These are phyloP conservation scores for Drosophila malerkotliana DNA, from an alignment of 1,140 invertebrate genomes.

Conservation along the genomic window DNA sequence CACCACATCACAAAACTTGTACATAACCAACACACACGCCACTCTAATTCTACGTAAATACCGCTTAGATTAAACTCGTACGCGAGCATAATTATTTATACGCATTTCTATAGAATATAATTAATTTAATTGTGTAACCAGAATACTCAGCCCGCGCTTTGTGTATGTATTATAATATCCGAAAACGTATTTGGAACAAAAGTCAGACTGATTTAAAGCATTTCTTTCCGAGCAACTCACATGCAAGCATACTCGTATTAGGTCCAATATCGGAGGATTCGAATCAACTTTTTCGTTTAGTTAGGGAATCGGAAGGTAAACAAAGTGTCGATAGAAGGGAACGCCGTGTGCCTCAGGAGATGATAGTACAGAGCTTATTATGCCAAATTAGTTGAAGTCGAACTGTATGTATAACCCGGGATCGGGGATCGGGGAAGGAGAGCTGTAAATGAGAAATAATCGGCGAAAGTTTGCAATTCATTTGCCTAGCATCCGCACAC, in stretches of 20 bases:
- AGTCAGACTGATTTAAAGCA: slow-evolving; percentile 80
- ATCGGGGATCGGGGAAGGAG: neutral
- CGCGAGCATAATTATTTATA: slow-evolving; percentile 38
- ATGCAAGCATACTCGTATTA: slow-evolving; percentile 28
- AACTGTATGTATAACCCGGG: neutral
- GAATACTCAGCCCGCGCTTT: slow-evolving; percentile 24
- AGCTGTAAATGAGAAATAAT: slow-evolving; percentile 43
- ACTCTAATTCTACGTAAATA: slow-evolving; percentile 37
- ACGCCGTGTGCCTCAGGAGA: slow-evolving; percentile 57
- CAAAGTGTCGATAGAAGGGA: slow-evolving; percentile 5
- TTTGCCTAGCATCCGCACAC: slow-evolving; percentile 41
- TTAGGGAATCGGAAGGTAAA: slow-evolving; percentile 37
- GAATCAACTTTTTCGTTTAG: slow-evolving; percentile 12
- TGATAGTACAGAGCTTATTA: slow-evolving; percentile 63
- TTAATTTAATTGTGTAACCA: slow-evolving; percentile 39
- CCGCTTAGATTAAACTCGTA: slow-evolving; percentile 13
- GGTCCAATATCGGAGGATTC: slow-evolving; percentile 16
- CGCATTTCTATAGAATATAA: slow-evolving; percentile 49
- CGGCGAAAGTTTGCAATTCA: slow-evolving; percentile 52
- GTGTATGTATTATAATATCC: slow-evolving; percentile 43
- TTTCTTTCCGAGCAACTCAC: slow-evolving; percentile 42
- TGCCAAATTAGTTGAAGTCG: slow-evolving; percentile 56
- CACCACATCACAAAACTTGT: slow-evolving; percentile 25
- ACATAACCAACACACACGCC: slow-evolving; percentile 22
- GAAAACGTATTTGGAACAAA: slow-evolving; percentile 59